Percentiles rank a stretch among this genome's conserved stretches.
Evolutionary conservation across 2,888 invertebrate genomes (phyloP).

Genomic region (Apamea crenata): DNA sequence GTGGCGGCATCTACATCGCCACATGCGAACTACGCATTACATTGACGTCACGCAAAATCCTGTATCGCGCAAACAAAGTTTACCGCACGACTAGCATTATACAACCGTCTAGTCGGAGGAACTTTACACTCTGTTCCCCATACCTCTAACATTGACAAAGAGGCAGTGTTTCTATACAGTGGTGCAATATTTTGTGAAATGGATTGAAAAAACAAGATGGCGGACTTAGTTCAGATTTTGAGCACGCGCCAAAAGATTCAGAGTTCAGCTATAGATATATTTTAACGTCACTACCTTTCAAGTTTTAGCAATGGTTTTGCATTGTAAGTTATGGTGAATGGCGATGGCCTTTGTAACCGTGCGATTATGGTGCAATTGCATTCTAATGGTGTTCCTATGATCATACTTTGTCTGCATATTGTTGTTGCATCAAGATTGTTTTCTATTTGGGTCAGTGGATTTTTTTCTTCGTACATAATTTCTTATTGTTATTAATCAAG

Average conservation of each 20-base stretch:
- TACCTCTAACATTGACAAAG: too few species aligned
- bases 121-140: too few species aligned
- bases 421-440: conserved; percentile 19
- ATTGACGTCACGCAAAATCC: too few species aligned
- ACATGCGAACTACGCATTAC: too few species aligned
- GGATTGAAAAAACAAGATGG: neutral
- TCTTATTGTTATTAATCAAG: neutral
- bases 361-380: conserved; percentile 56
- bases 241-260: neutral
- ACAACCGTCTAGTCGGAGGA: too few species aligned
- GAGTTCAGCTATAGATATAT: neutral
- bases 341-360: conserved; percentile 52
- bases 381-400: conserved; percentile 39
- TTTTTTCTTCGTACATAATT: neutral
- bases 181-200: neutral
- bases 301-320: conserved; percentile 37
- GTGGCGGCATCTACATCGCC: too few species aligned
- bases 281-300: conserved; percentile 28
- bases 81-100: too few species aligned
- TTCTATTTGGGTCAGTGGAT: neutral
- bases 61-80: too few species aligned
- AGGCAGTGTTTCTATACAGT: too few species aligned
- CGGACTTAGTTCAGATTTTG: neutral
- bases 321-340: conserved; percentile 55
- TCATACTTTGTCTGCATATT: conserved; percentile 34